Conservation (phyloP, 2,888 invertebrate genomes). For the Chalcis sispes region DNA sequence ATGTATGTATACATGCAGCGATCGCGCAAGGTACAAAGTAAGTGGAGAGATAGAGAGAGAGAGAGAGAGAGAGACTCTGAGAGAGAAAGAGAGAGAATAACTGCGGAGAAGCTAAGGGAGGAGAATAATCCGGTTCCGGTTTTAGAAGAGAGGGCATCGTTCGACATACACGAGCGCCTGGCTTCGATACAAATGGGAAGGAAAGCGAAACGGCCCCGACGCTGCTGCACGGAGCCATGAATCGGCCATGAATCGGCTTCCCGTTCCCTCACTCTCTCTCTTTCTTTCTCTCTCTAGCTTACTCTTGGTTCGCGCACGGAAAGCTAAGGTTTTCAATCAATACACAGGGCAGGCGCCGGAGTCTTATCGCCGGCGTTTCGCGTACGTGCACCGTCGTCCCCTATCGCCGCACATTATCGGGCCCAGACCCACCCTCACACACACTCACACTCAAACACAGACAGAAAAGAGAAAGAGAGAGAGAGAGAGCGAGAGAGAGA, state of each 20-base stretch:
- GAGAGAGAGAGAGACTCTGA: no score
- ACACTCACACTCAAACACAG: no score
- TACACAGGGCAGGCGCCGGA: constrained; percentile 7
- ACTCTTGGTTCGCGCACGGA: no score
- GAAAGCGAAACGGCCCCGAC: constrained; percentile 22
- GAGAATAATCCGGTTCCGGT: constrained; percentile 8
- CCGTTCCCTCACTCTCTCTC: background rate
- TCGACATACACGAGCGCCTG: background rate
- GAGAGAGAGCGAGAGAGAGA: background rate
- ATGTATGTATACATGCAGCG: no score
- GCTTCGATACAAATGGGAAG: constrained; percentile 36
- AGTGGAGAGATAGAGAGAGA: no score
- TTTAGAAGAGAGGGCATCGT: no score
- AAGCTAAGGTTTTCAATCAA: constrained; percentile 52
- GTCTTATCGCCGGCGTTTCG: constrained; percentile 43
- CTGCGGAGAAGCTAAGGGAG: no score
- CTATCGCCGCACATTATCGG: constrained; percentile 50
- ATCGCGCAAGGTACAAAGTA: no score
- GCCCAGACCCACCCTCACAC: background rate
- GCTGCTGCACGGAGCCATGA: background rate
- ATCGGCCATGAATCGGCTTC: constrained; percentile 16
- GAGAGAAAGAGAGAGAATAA: no score
- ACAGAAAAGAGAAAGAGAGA: background rate
- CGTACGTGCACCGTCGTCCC: constrained; percentile 36
- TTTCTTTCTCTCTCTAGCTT: no score